Evolutionary conservation across 92 coral and sea anemone genomes (phyloP), one percentile per base, ranked within the genome.

Genomic region (Palythoa grandis): DNA sequence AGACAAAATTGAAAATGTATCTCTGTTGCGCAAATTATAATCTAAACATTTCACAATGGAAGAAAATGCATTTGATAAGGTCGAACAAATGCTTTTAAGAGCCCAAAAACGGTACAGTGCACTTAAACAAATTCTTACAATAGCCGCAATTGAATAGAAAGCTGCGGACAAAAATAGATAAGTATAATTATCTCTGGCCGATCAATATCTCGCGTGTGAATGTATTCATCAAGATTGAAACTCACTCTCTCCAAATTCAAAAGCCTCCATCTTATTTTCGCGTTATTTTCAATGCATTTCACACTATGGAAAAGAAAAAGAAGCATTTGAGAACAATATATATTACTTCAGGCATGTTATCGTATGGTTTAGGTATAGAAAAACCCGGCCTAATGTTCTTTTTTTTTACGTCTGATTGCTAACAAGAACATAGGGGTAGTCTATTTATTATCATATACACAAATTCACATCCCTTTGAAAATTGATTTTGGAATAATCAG

Each of bases 1-100:
- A 24, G 22, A 37, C 70, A 47, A 50, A 66, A 23, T 39, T 79
- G 60, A 17, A 5, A 17, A 20, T 20, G 38, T 20, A 47, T 50
- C 38, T 22, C 1, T 54, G 11, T n/a, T 23, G 11, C n/a, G 5
- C 82, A 24, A 25, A 25, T 8, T 29, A 9, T 48, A 53, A 65
- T 20, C 24, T 14, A 67, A 15, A 48, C 74, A 43, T 14, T 80
- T 24, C 61, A 67, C 37, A 16, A 47, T 17, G 84, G 66, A 37
- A 80, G 39, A 65, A 69, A 80, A 66, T 24, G 74, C 50, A 48
- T 48, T 80, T 66, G 85, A 48, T n/a, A 65, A 14, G 25, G 74
- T 23, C 17, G 14, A 76, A 15, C 66, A 56, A 79, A 69, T 63
- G 39, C 22, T 67, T 66, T 80, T 80, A 37, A 65, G 67, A 53